Conservation (phyloP, 2,797 vertebrate species). For the Crenuchus spilurus region DNA sequence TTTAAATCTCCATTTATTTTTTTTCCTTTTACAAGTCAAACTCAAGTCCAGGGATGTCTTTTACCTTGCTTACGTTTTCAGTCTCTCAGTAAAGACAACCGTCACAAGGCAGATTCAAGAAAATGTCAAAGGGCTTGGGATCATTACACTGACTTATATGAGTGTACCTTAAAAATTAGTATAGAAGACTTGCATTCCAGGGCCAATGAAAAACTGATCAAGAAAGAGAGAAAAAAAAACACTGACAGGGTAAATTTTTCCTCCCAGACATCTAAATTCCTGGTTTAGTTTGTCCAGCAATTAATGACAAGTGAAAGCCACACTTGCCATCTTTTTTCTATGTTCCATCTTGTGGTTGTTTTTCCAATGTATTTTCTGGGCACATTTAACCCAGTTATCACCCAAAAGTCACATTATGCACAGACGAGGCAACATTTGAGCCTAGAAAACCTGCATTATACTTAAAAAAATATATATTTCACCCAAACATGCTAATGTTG, state of each 20-base stretch:
- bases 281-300: neutral
- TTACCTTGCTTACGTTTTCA: conserved; percentile 20
- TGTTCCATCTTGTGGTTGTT: neutral
- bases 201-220: neutral
- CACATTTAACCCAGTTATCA: neutral
- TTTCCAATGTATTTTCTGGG: neutral
- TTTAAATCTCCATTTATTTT: conserved; percentile 32
- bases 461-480: neutral
- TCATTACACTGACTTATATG: neutral
- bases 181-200: conserved; percentile 52
- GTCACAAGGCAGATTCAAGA: conserved; percentile 33
- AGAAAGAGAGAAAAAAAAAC: conserved; percentile 25
- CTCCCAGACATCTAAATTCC: conserved; percentile 37
- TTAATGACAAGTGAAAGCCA: neutral
- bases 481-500: neutral
- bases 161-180: conserved; percentile 25
- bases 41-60: conserved; percentile 28
- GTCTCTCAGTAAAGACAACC: conserved; percentile 9
- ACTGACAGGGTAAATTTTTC: conserved; percentile 31
- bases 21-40: conserved; percentile 39
- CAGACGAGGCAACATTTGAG: neutral
- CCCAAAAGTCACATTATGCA: neutral
- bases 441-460: neutral
- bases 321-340: neutral
- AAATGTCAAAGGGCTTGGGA: conserved; percentile 2